phyloP scores from a whole-genome alignment of 2,797 vertebrate species.

The Notoglanidium macrostoma region DNA sequence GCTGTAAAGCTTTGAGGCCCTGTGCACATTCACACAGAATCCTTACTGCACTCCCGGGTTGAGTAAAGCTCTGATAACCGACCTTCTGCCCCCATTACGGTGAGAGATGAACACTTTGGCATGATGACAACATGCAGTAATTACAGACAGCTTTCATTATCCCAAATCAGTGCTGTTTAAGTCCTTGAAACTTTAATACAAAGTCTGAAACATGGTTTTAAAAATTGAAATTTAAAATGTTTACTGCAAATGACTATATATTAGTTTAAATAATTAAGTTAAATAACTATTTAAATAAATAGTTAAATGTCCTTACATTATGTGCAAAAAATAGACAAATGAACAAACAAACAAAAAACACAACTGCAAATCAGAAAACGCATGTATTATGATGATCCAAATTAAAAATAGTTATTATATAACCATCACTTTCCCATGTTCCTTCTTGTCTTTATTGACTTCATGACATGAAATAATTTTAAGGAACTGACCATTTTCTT shows the following conservation, averaged over 20 bases:
- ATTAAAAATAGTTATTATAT: background rate
- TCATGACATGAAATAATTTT: background rate
- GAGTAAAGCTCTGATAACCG: constrained; percentile 41
- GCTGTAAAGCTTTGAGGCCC: constrained; percentile 57
- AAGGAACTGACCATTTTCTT: background rate
- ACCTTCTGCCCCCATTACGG: constrained; percentile 50
- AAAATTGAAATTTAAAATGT: background rate
- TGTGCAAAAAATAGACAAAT: too few relatives aligned
- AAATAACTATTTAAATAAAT: too few relatives aligned
- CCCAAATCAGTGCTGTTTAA: background rate
- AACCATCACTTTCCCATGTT: background rate
- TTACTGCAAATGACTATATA: background rate
- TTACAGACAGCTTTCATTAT: constrained; percentile 33
- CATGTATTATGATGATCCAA: background rate
- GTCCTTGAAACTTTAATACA: background rate
- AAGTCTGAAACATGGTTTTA: background rate
- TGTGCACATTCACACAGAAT: constrained; percentile 42
- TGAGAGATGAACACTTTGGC: constrained; percentile 48
- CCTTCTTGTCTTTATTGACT: background rate
- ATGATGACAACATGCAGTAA: constrained; percentile 25
- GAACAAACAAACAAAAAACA: background rate
- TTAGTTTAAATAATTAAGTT: too few relatives aligned
- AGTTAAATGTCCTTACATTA: too few relatives aligned
- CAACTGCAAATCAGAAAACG: background rate
- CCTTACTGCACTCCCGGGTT: constrained; percentile 44